Percentiles rank a stretch among this genome's conserved stretches.
Evolutionary conservation across 2,888 invertebrate genomes (phyloP).

Genomic region (Hofmannophila pseudospretella): DNA sequence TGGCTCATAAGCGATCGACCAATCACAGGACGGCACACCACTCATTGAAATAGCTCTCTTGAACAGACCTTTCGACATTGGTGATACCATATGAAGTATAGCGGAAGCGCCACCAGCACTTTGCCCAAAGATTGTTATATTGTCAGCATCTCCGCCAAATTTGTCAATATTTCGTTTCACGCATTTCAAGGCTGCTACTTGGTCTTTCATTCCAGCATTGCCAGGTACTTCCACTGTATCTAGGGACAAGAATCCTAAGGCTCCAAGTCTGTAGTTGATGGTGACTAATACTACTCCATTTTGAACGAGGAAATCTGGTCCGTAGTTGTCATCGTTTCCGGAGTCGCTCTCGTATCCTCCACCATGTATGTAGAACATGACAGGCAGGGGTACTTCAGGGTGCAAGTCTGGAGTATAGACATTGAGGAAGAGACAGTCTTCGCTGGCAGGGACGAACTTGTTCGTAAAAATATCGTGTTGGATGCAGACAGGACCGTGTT

Average conservation of each 20-base stretch:
- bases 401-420: conserved; percentile 35
- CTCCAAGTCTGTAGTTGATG: conserved; percentile 73
- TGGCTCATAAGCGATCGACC: conserved; percentile 24
- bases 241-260: conserved; percentile 74
- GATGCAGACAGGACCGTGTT: conserved; percentile 40
- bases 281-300: conserved; percentile 75
- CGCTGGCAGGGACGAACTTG: conserved; percentile 22
- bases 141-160: conserved; percentile 40
- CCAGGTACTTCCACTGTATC: conserved; percentile 74
- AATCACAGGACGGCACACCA: conserved; percentile 33
- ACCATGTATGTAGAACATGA: conserved; percentile 52
- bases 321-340: conserved; percentile 61
- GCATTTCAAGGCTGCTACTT: conserved; percentile 41
- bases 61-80: conserved; percentile 45
- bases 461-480: conserved; percentile 35
- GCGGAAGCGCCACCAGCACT: conserved; percentile 42
- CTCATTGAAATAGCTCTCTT: conserved; percentile 44
- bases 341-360: conserved; percentile 42
- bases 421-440: conserved; percentile 49
- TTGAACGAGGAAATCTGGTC: conserved; percentile 72
- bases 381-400: conserved; percentile 27
- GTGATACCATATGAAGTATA: conserved; percentile 36
- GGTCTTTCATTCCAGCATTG: conserved; percentile 74
- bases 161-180: conserved; percentile 33
- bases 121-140: conserved; percentile 42